phyloP scores from a whole-genome alignment of 2,888 invertebrate genomes.

The Anthrax anthrax region DNA sequence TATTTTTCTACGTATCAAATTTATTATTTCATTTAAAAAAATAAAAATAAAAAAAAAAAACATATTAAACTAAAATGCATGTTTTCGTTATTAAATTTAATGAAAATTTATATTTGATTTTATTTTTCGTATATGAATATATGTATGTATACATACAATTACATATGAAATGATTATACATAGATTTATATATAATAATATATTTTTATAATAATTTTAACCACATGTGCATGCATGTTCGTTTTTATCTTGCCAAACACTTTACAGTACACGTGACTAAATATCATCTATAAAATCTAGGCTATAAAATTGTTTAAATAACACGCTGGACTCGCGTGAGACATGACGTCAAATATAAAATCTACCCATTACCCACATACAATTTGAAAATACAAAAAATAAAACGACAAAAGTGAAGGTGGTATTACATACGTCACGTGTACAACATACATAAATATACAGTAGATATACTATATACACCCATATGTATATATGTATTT shows the following conservation, averaged over 20 bases:
- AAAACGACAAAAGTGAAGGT: not conserved
- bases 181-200: no score
- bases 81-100: no score
- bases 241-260: not conserved
- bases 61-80: no score
- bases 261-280: not conserved
- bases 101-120: no score
- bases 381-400: slow-evolving; percentile 9
- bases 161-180: no score
- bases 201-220: no score
- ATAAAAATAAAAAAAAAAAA: no score
- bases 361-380: not conserved
- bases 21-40: no score
- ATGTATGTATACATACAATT: no score
- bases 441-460: slow-evolving; percentile 2
- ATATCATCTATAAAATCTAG: not conserved
- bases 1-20: no score
- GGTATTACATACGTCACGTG: slow-evolving; percentile 7
- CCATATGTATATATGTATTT: slow-evolving; percentile 12
- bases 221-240: no score
- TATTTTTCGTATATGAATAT: no score
- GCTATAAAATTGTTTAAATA: not conserved
- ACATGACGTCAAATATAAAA: slow-evolving; percentile 24
- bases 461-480: not conserved
- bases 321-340: slow-evolving; percentile 34